These are phyloP conservation scores for Torymus tubicola DNA, from an alignment of 2,888 invertebrate genomes.

Conservation along the genomic window DNA sequence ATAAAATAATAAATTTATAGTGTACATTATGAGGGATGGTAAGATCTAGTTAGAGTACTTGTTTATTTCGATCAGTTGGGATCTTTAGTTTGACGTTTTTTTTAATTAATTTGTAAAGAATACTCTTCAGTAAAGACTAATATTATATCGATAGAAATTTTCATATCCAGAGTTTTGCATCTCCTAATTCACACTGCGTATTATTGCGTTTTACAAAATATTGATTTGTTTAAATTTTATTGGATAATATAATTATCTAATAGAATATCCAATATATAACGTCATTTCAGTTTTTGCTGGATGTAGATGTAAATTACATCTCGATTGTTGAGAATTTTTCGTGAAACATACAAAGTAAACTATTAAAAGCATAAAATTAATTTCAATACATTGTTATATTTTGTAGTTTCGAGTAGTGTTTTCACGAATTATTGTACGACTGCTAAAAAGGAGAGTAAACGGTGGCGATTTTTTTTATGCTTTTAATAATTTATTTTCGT, in stretches of 20 bases:
- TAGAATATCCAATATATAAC: background rate
- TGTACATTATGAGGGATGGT: no score
- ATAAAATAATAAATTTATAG: no score
- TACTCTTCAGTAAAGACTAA: no score
- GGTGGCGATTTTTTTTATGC: constrained; percentile 15
- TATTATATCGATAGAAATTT: no score
- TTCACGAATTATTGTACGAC: background rate
- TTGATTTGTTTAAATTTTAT: no score
- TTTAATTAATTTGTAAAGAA: no score
- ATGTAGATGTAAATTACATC: background rate
- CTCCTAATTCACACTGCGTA: no score
- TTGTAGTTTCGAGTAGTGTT: constrained; percentile 23
- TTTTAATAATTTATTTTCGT: constrained; percentile 18
- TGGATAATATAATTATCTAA: background rate
- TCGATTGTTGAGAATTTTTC: background rate
- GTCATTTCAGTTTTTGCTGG: background rate
- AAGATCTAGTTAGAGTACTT: no score
- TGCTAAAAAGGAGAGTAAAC: background rate
- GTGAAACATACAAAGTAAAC: constrained; percentile 11
- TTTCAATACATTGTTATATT: constrained; percentile 3
- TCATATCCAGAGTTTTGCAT: no score
- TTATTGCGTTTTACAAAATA: no score
- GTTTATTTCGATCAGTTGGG: no score
- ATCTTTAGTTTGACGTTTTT: no score
- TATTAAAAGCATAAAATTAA: constrained; percentile 32